Conservation (phyloP, 1,140 invertebrate genomes). For the Periplaneta americana region DNA sequence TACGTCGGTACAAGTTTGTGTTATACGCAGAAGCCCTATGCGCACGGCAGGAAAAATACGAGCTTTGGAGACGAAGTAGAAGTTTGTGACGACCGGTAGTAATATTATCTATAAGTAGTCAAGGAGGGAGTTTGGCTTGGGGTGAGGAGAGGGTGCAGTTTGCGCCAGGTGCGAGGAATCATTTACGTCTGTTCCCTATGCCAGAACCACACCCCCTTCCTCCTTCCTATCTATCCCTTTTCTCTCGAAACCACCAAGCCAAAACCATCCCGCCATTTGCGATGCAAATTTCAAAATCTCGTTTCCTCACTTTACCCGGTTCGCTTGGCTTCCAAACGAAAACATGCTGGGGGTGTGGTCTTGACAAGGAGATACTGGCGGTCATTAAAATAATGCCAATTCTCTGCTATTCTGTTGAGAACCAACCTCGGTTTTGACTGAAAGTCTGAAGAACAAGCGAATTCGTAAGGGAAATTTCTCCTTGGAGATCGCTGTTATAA, state of each 20-base stretch:
- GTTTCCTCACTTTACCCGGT: background rate
- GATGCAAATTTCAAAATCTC: background rate
- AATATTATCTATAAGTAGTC: background rate
- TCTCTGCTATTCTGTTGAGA: background rate
- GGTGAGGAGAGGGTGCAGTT: no score
- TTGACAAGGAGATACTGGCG: background rate
- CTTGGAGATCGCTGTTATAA: no score
- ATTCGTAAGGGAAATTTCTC: no score
- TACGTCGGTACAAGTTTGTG: no score
- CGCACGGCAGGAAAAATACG: no score
- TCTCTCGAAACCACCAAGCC: background rate
- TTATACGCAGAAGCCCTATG: no score
- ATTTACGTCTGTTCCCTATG: background rate
- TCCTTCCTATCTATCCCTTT: background rate
- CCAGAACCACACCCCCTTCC: background rate
- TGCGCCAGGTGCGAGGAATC: background rate
- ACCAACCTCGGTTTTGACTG: background rate
- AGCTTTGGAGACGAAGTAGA: no score
- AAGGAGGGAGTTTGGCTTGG: no score
- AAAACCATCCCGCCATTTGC: background rate
- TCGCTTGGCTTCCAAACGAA: background rate
- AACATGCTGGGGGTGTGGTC: background rate
- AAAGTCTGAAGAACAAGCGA: background rate
- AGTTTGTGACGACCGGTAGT: background rate
- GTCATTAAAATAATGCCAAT: background rate